Percentiles rank a stretch among this genome's conserved stretches.
Evolutionary conservation across 2,797 vertebrate species (phyloP).

Genomic region (Benthosema pterotum): DNA sequence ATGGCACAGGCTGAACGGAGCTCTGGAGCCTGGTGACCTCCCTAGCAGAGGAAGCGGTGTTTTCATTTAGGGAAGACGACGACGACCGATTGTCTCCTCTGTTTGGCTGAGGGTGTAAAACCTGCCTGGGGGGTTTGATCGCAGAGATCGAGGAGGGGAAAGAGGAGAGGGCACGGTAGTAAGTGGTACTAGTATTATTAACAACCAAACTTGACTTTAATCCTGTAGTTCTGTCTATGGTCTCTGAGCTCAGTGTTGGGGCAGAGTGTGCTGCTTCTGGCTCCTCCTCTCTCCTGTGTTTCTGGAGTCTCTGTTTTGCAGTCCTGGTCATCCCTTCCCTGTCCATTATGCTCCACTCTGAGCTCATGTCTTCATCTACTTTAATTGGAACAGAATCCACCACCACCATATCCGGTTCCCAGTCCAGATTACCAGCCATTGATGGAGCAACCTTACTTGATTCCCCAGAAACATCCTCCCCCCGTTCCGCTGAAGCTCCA

Average conservation of each 20-base stretch:
- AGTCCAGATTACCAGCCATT: constrained; percentile 7
- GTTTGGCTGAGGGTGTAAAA: not conserved
- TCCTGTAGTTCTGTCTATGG: not conserved
- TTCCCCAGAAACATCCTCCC: not conserved
- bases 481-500: not conserved
- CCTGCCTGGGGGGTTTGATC: not conserved
- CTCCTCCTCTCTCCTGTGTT: not conserved
- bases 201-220: not conserved
- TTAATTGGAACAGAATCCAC: constrained; percentile 22
- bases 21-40: not conserved
- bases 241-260: not conserved
- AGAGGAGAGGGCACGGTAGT: not conserved
- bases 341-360: constrained; percentile 11
- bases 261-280: not conserved
- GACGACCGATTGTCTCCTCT: not conserved
- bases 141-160: constrained; percentile 1
- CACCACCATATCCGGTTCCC: constrained; percentile 18
- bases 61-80: not conserved
- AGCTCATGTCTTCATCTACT: constrained; percentile 26
- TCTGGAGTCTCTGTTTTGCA: not conserved
- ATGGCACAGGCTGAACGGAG: not conserved
- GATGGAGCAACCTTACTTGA: not conserved
- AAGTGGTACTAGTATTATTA: not conserved
- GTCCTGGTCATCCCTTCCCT: not conserved
- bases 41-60: not conserved